Evolutionary conservation across 1,140 invertebrate genomes (phyloP).

Genomic region (Tetramorium parvispinum): DNA sequence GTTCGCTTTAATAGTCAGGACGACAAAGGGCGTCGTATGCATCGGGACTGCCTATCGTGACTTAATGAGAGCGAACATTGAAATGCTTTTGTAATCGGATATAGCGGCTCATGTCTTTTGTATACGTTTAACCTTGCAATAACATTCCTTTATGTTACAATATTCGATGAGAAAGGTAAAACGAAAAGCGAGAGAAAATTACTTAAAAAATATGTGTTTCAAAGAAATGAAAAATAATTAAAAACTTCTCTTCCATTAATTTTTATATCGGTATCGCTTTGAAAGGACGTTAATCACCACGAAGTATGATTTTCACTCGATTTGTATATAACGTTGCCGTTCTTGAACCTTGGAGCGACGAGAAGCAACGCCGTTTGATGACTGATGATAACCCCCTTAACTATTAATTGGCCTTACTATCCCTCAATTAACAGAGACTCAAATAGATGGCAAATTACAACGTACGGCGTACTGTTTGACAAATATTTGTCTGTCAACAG

Average conservation of each 20-base stretch:
- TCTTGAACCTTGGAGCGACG: neutral
- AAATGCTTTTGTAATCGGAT: constrained; percentile 58
- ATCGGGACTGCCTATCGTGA: constrained; percentile 33
- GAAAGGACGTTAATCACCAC: neutral
- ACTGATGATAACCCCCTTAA: constrained; percentile 55
- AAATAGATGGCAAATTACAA: constrained; percentile 67
- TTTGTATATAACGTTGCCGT: neutral
- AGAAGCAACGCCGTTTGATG: constrained; percentile 18
- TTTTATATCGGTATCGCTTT: neutral
- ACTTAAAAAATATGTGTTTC: neutral
- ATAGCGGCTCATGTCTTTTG: constrained; percentile 38
- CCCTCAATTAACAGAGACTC: constrained; percentile 69
- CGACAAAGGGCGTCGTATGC: constrained; percentile 31
- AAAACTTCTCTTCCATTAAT: neutral
- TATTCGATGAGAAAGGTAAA: neutral
- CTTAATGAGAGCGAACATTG: constrained; percentile 54
- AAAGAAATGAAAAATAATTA: neutral
- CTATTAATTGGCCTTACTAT: constrained; percentile 74
- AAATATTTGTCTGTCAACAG: constrained; percentile 72
- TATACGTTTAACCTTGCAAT: constrained; percentile 48
- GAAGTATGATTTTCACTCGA: neutral
- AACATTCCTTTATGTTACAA: neutral
- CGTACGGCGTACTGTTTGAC: constrained; percentile 58
- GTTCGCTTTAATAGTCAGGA: constrained; percentile 22
- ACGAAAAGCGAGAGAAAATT: neutral